phyloP scores from a whole-genome alignment of 2,797 vertebrate species.

The Pangasius mekongensis region DNA sequence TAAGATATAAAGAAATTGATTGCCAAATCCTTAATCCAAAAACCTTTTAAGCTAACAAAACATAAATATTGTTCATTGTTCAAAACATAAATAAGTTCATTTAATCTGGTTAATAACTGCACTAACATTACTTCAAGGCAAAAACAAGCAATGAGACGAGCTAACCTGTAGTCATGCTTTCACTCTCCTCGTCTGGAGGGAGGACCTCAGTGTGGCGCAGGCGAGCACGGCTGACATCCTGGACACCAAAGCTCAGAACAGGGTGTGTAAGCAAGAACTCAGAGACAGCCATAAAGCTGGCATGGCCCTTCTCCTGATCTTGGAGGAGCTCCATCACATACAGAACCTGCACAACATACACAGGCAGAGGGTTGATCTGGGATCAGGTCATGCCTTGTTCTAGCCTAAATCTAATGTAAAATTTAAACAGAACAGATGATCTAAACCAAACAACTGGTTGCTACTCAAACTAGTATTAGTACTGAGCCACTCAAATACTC shows the following conservation, averaged over 20 bases:
- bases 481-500: background rate
- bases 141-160: background rate
- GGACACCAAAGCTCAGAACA: slow-evolving; percentile 94
- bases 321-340: slow-evolving; percentile 97
- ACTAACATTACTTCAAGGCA: background rate
- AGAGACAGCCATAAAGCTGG: slow-evolving; percentile 93
- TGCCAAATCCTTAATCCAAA: background rate
- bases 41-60: background rate
- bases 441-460: background rate
- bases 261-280: slow-evolving; percentile 97
- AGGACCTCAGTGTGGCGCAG: slow-evolving; percentile 91
- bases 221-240: slow-evolving; percentile 86
- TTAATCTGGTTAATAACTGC: background rate
- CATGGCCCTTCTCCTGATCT: slow-evolving; percentile 91
- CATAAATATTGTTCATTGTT: no score
- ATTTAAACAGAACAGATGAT: background rate
- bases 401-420: background rate
- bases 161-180: slow-evolving; percentile 86
- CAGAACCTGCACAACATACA: slow-evolving; percentile 81
- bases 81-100: background rate
- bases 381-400: background rate
- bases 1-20: background rate
- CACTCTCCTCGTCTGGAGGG: slow-evolving; percentile 91
- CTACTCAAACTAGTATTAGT: background rate
- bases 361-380: background rate